phyloP scores from a whole-genome alignment of 2,113 vertebrate species.

The Oryzias curvinotus region DNA sequence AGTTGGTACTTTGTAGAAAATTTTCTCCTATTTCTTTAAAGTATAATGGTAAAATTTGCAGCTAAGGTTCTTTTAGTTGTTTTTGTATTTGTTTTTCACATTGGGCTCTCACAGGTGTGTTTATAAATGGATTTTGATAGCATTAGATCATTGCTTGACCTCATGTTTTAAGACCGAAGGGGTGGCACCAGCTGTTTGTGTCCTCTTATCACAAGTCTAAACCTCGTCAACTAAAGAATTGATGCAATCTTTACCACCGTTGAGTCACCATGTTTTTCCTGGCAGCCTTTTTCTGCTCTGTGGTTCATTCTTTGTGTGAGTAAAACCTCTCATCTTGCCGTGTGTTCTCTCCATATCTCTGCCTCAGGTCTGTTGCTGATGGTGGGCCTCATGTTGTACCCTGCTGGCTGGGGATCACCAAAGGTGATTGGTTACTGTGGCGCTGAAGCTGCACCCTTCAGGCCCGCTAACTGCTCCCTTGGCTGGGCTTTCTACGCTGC shows the following conservation, averaged over 20 bases:
- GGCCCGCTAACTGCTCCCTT: slow-evolving; percentile 86
- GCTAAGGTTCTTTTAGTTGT: too few relatives aligned
- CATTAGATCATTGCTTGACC: slow-evolving; percentile 27
- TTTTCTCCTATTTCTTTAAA: too few relatives aligned
- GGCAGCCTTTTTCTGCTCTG: slow-evolving; percentile 27
- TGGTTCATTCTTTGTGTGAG: slow-evolving; percentile 22
- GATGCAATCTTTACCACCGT: slow-evolving; percentile 12
- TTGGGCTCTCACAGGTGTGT: slow-evolving; percentile 8
- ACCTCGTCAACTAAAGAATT: slow-evolving; percentile 15
- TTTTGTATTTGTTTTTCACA: slow-evolving; percentile 3
- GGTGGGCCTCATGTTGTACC: slow-evolving; percentile 94
- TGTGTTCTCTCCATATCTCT: slow-evolving; percentile 24
- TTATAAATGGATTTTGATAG: not conserved
- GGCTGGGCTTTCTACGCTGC: slow-evolving; percentile 98
- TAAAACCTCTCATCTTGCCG: slow-evolving; percentile 9
- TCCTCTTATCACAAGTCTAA: slow-evolving; percentile 27
- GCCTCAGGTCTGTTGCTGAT: slow-evolving; percentile 93
- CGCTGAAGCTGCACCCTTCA: slow-evolving; percentile 86
- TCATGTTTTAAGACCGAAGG: not conserved
- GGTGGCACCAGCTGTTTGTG: not conserved
- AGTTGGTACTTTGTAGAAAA: too few relatives aligned
- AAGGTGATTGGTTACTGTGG: slow-evolving; percentile 91
- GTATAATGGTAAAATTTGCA: too few relatives aligned
- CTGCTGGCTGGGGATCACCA: slow-evolving; percentile 95
- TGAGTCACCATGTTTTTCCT: slow-evolving; percentile 39